Evolutionary conservation across 2,113 vertebrate species (phyloP), one percentile per base, ranked within the genome.

Genomic region (Tyrannus savana): DNA sequence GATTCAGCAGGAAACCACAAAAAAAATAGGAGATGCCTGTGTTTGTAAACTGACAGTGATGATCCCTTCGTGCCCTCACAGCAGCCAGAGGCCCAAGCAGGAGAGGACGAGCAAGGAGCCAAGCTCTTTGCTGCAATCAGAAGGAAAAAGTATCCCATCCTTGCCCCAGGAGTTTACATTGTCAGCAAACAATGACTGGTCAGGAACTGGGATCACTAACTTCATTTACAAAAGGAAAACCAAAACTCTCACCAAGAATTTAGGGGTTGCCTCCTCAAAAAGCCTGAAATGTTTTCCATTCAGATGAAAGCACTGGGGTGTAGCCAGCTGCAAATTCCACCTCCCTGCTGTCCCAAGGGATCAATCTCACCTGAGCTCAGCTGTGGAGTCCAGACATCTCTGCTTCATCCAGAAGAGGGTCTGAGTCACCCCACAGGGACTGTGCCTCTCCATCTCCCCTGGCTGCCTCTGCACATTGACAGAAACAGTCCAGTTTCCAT

Each of bases 1-100:
- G 84, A 90, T 91, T 83, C 78, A 90, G 47, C 93, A 91, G 91
- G 89, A 96, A 96, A 93, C 94, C 92, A 94, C 85, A 97, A 46
- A 67, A 79, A 90, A 90, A 77, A 84, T 7, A 92, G 46, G 71
- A 97, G 87, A 88, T 95, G 87, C 50, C 24, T 96, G 58, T 95
- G 93, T 95, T 93, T 96, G 91, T 96, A 95, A 95, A 96, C 87
- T 59, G 84, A 87, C 87, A 92, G 72, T 8, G 52, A 78, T 79
- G 90, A 94, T 92, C 73, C 73, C 60, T 86, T 37, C 27, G 0
- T 96, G 88, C 90, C 89, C 90, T 88, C 33, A 44, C 83, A 78
- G 79, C 88, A 93, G 85, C 82, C 85, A 62, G 91, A 77, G 94
- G 82, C 78, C 85, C 59, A 64, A n/a, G 63, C 41, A 73, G 74